Evolutionary conservation across 1,140 invertebrate species (phyloP), one percentile per base, ranked within the genome.

Genomic region (Drosophila orosa): DNA sequence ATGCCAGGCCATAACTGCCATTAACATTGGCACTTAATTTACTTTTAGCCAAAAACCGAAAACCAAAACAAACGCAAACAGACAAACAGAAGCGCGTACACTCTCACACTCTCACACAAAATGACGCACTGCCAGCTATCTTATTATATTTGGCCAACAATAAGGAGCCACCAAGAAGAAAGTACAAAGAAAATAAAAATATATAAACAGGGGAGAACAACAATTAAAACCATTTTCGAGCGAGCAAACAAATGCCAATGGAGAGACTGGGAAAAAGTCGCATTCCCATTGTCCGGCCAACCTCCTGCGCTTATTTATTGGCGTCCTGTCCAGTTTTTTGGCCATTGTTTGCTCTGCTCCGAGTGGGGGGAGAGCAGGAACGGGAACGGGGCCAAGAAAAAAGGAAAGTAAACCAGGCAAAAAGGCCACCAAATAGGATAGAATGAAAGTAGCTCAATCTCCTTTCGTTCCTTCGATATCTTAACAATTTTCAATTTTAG

Each of bases 401-500:
- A 78, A 67, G 69, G 72, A 89, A 87, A 87, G 84, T 84, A 89
- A 89, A 83, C 84, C 76, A 87, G 72, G 79, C 45, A 83, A 86
- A 86, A 86, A 89, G 84, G 84, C 83, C 83, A 87, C 80, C 79
- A 72, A 86, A 66, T 78, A 42, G 59, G 39, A 89, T 74, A 80
- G 61, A 65, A 78, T 67, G 76, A 79, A 87, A 89, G 84, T 87
- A 59, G 80, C 80, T 87, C 74, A 69, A 58, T 71, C 67, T 69
- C 50, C 42, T 71, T 57, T 54, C 42, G 52, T 48, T 75, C 74
- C 17, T 17, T 56, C 58, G 52, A 80, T 84, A 80, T 87, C 82
- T 87, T 79, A 89, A 87, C 80, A 84, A 89, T 89, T 87, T 87
- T 87, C 84, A 87, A 87, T 87, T 87, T 87, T 90, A 84, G 84